Base-by-base conservation (phyloP, 2,888 invertebrate species). In the Mimas tiliae region DNA sequence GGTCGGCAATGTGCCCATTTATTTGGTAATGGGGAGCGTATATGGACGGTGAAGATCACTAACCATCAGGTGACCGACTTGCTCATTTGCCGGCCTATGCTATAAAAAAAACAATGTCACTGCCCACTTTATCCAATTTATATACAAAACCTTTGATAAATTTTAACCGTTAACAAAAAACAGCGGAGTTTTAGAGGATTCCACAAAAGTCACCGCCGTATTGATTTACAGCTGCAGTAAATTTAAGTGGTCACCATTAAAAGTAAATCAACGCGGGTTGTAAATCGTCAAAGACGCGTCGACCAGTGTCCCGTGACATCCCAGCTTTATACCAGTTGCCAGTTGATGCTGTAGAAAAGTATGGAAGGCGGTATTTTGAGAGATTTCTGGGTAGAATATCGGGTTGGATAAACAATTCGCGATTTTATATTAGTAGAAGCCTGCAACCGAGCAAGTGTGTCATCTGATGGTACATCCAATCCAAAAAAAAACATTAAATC, bases 181-280 rank as follows among this genome's bases (percentile, higher is more conserved):
- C 34, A n/a, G 21, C 11, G 7, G 21, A 21, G 55, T 55, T 55
- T 55, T 55, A 55, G 55, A 38, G 55, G 38, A 55, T 34, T 55
- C 34, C 55, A 55, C 34, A 38, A 38, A 55, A 55, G 52, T 55
- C 55, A n/a, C 58, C 58, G 38, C 58, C 55, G 16, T 58, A 58
- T 58, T 64, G 63, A 64, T 64, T 50, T 64, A 64, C 51, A 19
- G 19, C 51, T n/a, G 48, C 50, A 64, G 82, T 84, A 85, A 58
- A 86, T 85, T 84, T 85, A 81, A 83, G 82, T 79, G 75, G 75
- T 76, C 67, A 70, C 84, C 86, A 86, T 87, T 86, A 86, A 86
- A 85, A 84, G 80, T 86, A 86, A 86, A 87, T 87, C 86, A 86
- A 84, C 82, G 82, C 81, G 70, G 74, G 80, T 76, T 83, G 82